Evolutionary conservation across 1,140 invertebrate species (phyloP).

Genomic region (Myzus persicae): DNA sequence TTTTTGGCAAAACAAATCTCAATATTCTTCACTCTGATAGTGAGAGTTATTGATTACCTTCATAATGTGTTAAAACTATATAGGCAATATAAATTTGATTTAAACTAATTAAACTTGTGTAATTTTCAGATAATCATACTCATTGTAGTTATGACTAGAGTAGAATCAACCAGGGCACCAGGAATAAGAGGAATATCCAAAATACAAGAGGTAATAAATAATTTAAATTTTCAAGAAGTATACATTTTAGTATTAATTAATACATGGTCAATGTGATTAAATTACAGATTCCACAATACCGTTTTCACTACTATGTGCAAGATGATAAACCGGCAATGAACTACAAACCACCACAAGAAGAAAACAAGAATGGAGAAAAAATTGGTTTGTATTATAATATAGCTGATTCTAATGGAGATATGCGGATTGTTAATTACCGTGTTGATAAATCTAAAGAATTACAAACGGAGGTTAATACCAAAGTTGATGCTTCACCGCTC

Average conservation of each 20-base stretch:
- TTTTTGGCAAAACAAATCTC: background rate
- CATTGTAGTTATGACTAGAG: background rate
- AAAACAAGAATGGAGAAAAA: constrained; percentile 61
- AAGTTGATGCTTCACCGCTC: background rate
- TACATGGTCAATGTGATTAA: background rate
- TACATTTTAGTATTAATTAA: background rate
- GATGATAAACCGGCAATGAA: constrained; percentile 63
- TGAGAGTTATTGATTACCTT: background rate
- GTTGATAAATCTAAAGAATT: constrained; percentile 61
- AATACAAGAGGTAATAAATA: constrained; percentile 42
- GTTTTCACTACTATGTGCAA: constrained; percentile 61
- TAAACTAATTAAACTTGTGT: background rate
- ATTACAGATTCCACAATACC: constrained; percentile 58
- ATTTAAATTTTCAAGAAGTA: background rate
- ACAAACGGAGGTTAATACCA: constrained; percentile 21
- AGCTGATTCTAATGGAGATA: constrained; percentile 62
- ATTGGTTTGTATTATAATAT: constrained; percentile 59
- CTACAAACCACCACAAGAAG: constrained; percentile 63
- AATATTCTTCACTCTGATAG: background rate
- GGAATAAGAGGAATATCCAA: constrained; percentile 11
- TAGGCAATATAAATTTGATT: background rate
- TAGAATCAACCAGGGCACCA: background rate
- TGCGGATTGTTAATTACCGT: constrained; percentile 62
- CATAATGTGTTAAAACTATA: background rate
- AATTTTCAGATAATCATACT: constrained; percentile 20